Evolutionary conservation across 2,113 vertebrate genomes (phyloP).

Genomic region (Hyaena hyaena): DNA sequence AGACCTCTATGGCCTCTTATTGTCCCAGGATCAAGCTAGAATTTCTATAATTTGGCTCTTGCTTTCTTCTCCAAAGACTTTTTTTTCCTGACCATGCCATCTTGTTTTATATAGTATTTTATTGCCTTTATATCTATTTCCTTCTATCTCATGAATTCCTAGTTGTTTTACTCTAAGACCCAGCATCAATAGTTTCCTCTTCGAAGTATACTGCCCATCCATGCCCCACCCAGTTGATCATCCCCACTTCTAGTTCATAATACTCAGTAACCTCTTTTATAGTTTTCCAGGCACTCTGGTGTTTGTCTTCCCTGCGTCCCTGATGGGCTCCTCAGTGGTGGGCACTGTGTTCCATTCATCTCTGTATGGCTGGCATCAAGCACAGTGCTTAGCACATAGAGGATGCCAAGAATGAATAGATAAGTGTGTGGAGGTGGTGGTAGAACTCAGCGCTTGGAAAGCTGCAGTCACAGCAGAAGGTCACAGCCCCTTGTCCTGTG

Average conservation of each 20-base stretch:
- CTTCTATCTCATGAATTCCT: background rate
- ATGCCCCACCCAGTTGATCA: background rate
- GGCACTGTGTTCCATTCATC: background rate
- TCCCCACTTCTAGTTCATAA: background rate
- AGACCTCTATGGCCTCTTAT: background rate
- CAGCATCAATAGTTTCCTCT: background rate
- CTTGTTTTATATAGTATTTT: constrained; percentile 39
- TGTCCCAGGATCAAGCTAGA: background rate
- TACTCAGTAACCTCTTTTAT: background rate
- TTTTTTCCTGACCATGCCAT: background rate
- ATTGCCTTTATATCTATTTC: constrained; percentile 27
- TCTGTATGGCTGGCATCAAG: background rate
- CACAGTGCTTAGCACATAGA: background rate
- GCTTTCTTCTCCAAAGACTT: background rate
- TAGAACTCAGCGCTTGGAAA: background rate
- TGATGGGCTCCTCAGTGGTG: background rate
- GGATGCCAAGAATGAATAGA: background rate
- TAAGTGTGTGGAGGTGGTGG: background rate
- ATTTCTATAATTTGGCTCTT: background rate
- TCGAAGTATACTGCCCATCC: background rate
- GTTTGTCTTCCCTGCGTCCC: background rate
- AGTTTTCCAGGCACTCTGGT: background rate
- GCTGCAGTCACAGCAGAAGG: background rate
- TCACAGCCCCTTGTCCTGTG: background rate
- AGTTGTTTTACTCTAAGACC: background rate